phyloP scores from a whole-genome alignment of 2,888 invertebrate species.

The Caenorhabditis parvicauda region DNA sequence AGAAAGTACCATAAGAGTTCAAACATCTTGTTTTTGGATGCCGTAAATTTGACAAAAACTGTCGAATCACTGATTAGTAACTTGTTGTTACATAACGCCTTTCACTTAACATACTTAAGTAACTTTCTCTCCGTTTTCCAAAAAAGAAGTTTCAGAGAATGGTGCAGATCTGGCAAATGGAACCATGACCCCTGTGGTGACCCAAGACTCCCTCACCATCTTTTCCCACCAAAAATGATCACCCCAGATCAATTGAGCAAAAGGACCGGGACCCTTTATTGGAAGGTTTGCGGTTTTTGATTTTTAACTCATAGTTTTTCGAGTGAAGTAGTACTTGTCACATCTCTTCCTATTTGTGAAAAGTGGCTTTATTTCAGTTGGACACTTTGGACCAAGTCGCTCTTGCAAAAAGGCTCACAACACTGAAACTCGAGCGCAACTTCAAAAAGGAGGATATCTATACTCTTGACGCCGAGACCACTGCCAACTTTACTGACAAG shows the following conservation, averaged over 20 bases:
- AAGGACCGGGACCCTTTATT: constrained; percentile 82
- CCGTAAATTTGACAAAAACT: neutral
- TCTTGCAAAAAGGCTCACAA: constrained; percentile 50
- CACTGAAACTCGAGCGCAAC: constrained; percentile 55
- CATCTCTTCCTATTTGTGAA: neutral
- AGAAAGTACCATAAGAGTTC: no score
- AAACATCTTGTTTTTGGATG: no score
- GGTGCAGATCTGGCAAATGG: constrained; percentile 89
- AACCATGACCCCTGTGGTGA: constrained; percentile 71
- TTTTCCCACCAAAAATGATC: constrained; percentile 75
- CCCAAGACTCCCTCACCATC: constrained; percentile 81
- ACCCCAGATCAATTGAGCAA: constrained; percentile 72
- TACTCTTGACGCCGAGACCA: constrained; percentile 56
- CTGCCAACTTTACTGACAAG: constrained; percentile 59
- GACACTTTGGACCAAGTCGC: constrained; percentile 54
- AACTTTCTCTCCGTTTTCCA: neutral
- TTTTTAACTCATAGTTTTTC: neutral
- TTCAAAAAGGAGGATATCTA: constrained; percentile 59
- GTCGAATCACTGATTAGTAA: neutral
- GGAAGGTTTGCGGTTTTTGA: constrained; percentile 71
- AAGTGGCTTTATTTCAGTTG: constrained; percentile 23
- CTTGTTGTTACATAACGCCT: no score
- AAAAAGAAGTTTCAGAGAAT: no score
- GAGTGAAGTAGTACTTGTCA: no score
- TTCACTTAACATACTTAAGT: neutral